Evolutionary conservation across 2,888 invertebrate species (phyloP), one percentile per base, ranked within the genome.

Genomic region (Sinopyrophorus schimmeli): DNA sequence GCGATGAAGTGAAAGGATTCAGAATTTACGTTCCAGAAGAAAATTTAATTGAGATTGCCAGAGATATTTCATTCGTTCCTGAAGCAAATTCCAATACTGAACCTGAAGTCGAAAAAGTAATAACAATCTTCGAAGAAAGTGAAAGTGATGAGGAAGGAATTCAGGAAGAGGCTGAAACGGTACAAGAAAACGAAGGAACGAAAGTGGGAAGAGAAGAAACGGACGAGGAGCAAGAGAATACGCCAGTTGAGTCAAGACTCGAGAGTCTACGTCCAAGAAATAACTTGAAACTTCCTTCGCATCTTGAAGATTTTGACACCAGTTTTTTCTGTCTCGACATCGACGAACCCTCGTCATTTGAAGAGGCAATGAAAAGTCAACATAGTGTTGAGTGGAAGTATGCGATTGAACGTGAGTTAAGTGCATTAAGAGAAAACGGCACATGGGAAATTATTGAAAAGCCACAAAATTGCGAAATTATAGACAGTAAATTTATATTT

Each of bases 401-500:
- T 4, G 18, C 18, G 6, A 18, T 18, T 5, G 18, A 18, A 18
- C 5, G 6, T 5, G 18, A 18, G 6, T 4, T 18, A 5, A 18
- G 6, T 5, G 6, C 18, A 18, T 18, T 18, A 18, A 18, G 18
- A 18, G 18, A 18, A 18, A 18, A 18, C 6, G 6, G 6, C 18
- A 18, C 18, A 18, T 18, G 18, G 18, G 6, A 18, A 18, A 5
- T 18, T 6, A 5, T 18, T 18, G 5, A 18, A 18, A 18, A 5
- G 4, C 18, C 18, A 18, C 10, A 6, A 34, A 14, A 10, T 34
- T 34, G 34, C 20, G 34, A 37, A 12, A 5, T 38, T 5, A 7
- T 38, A 15, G 38, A 38, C 9, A 38, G 10, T 12, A 18, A 46
- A 12, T 37, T 28, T 32, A 11, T 32, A 9, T 34, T 23, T 40